phyloP scores from a whole-genome alignment of 2,113 vertebrate genomes.

The Neofelis nebulosa region DNA sequence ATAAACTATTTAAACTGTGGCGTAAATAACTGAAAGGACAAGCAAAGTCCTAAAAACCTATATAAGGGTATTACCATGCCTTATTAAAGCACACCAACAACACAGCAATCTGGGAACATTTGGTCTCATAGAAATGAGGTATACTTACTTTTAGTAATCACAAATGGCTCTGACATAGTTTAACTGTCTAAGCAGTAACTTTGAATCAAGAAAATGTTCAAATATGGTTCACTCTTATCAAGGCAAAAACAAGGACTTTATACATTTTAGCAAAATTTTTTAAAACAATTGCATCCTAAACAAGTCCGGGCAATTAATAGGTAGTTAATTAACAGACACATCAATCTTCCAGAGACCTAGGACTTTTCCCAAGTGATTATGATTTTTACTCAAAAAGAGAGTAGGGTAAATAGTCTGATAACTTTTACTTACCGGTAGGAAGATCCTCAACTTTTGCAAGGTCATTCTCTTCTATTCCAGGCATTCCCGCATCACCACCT shows the following conservation, averaged over 20 bases:
- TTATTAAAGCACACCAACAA: not conserved
- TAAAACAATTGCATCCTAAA: not conserved
- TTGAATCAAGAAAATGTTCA: conserved; percentile 31
- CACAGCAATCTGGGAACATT: not conserved
- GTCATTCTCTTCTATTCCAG: conserved; percentile 97
- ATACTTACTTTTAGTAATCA: not conserved
- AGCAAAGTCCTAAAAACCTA: not conserved
- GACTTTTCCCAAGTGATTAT: conserved; percentile 29
- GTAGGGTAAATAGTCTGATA: not conserved
- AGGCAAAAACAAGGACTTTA: conserved; percentile 18
- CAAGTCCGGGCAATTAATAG: not conserved
- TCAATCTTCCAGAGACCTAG: conserved; percentile 5
- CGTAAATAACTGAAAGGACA: conserved; percentile 7
- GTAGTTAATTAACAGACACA: conserved; percentile 3
- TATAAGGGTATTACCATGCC: not conserved
- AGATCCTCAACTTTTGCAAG: conserved; percentile 91
- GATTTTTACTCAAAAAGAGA: conserved; percentile 14
- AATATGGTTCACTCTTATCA: not conserved
- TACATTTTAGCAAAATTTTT: not conserved
- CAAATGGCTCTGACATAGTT: not conserved
- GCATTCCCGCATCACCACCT: conserved; percentile 97
- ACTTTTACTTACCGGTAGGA: conserved; percentile 89
- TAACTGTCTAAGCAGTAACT: not conserved
- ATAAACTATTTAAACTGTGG: not conserved
- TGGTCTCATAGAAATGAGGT: not conserved